Conservation (phyloP, 2,797 vertebrate species). For the Halcyon badia region DNA sequence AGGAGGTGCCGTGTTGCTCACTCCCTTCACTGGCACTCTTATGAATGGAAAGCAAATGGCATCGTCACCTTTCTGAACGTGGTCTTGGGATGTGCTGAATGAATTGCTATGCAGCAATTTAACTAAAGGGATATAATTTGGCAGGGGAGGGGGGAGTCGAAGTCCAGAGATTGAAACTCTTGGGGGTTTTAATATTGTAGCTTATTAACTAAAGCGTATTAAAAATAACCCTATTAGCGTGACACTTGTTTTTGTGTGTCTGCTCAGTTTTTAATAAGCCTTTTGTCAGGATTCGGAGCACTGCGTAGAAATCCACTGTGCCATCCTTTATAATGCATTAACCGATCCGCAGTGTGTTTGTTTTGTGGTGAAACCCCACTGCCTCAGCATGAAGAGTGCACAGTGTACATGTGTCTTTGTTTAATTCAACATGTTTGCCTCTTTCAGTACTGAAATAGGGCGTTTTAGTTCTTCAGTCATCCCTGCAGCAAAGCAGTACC, state of each 20-base stretch:
- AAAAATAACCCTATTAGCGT: background rate
- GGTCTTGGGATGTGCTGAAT: background rate
- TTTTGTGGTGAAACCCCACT: background rate
- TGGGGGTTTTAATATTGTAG: background rate
- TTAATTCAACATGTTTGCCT: constrained; percentile 32
- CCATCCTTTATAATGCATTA: background rate
- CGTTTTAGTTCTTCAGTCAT: background rate
- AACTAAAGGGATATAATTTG: background rate
- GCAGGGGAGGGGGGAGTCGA: background rate
- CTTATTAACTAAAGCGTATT: background rate
- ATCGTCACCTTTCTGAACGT: background rate
- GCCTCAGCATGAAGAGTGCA: background rate
- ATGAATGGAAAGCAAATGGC: background rate
- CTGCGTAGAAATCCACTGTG: background rate
- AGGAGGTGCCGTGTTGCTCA: rapidly evolving
- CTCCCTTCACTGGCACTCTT: background rate
- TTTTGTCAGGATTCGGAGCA: background rate
- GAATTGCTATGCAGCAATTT: background rate
- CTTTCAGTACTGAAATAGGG: background rate
- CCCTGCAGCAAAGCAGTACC: rapidly evolving
- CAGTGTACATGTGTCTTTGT: background rate
- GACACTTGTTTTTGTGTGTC: background rate
- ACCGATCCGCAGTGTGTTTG: background rate
- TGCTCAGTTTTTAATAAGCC: background rate
- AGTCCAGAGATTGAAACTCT: background rate